phyloP scores from a whole-genome alignment of 1,140 invertebrate species.

The Drosophila willistoni region DNA sequence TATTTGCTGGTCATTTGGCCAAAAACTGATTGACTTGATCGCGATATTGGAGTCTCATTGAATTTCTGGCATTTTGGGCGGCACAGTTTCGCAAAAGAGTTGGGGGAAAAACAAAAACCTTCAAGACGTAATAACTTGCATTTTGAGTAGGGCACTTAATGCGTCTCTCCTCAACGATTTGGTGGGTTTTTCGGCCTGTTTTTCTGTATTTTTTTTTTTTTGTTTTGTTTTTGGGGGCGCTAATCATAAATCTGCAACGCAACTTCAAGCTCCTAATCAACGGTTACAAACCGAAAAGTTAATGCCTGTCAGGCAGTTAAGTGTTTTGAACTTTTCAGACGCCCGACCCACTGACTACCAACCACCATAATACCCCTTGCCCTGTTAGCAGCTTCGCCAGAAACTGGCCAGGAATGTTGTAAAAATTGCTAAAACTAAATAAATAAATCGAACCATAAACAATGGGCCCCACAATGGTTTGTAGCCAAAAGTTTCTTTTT shows the following conservation, averaged over 20 bases:
- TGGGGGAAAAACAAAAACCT: conserved; percentile 44
- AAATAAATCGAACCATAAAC: conserved; percentile 66
- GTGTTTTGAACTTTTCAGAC: conserved; percentile 73
- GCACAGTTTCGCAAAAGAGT: conserved; percentile 56
- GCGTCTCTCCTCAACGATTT: conserved; percentile 40
- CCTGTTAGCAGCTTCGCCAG: too few species aligned
- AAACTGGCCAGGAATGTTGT: conserved; percentile 65
- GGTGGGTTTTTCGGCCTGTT: conserved; percentile 25
- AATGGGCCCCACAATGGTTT: conserved; percentile 16
- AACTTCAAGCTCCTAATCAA: conserved; percentile 65
- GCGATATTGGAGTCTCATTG: conserved; percentile 69
- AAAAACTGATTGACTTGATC: conserved; percentile 55
- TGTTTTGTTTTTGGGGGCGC: too few species aligned
- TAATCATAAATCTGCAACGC: conserved; percentile 80
- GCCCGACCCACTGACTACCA: conserved; percentile 21
- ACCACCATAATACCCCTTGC: not conserved
- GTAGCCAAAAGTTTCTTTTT: not conserved
- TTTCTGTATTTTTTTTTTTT: too few species aligned
- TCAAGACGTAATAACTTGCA: conserved; percentile 77
- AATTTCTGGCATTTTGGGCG: conserved; percentile 79
- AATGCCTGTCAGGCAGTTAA: conserved; percentile 76
- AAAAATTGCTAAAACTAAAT: conserved; percentile 61
- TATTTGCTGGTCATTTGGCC: conserved; percentile 39
- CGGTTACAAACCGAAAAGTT: conserved; percentile 64
- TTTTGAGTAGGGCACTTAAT: conserved; percentile 74